A percentile compares a stretch with the other conserved stretches of the same genome.
Evolutionary conservation across 2,797 vertebrate species (phyloP).

Genomic region (Hydrophis major): DNA sequence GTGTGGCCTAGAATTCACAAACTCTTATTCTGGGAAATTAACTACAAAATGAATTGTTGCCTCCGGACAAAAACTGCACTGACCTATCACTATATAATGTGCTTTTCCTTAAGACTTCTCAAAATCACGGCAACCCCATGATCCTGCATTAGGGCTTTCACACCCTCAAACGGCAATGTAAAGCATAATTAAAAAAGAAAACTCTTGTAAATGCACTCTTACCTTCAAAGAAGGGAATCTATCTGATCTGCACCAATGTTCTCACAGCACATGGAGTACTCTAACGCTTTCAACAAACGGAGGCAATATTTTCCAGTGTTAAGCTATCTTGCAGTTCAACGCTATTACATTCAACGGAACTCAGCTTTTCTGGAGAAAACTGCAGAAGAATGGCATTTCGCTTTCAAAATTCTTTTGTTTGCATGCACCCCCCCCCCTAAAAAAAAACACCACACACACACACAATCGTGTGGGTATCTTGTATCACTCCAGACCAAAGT

Average conservation of each 20-base stretch:
- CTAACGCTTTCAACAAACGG: background rate
- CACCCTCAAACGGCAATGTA: conserved; percentile 13
- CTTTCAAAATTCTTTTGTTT: background rate
- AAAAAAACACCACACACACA: background rate
- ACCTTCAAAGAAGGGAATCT: background rate
- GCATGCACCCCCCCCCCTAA: no score
- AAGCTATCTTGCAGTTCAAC: background rate
- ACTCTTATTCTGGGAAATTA: background rate
- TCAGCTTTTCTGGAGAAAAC: conserved; percentile 2
- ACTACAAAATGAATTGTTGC: background rate
- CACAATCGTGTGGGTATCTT: background rate
- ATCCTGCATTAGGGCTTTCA: background rate
- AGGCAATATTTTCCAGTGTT: background rate
- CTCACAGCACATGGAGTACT: conserved; percentile 1
- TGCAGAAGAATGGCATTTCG: conserved; percentile 4
- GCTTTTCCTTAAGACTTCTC: background rate
- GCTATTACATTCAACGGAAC: background rate
- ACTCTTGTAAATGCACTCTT: conserved; percentile 21
- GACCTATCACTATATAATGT: background rate
- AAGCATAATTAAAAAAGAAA: background rate
- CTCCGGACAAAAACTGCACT: background rate
- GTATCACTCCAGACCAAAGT: background rate
- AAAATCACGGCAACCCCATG: background rate
- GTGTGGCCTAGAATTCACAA: background rate
- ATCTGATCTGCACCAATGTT: conserved; percentile 3